Evolutionary conservation across 2,797 vertebrate species (phyloP).

Genomic region (Vespertilio murinus): DNA sequence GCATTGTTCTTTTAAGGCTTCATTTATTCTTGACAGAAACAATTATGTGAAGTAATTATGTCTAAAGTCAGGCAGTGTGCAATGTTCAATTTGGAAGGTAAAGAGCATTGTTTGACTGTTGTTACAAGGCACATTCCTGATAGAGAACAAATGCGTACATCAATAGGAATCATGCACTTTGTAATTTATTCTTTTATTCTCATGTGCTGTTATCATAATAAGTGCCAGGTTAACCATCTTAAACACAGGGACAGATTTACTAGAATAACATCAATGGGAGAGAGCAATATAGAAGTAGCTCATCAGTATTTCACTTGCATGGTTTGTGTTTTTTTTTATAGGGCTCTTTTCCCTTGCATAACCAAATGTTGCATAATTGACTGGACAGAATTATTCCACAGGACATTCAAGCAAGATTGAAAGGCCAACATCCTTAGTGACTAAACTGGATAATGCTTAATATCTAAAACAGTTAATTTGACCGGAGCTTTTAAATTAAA

Average conservation of each 20-base stretch:
- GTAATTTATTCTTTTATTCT: constrained; percentile 78
- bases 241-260: constrained; percentile 69
- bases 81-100: constrained; percentile 75
- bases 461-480: background rate
- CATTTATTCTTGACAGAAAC: constrained; percentile 84
- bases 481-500: background rate
- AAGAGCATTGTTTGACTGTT: constrained; percentile 73
- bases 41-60: constrained; percentile 84
- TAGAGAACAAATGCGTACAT: constrained; percentile 77
- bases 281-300: constrained; percentile 15
- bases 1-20: constrained; percentile 83
- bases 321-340: constrained; percentile 65
- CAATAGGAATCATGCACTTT: constrained; percentile 61
- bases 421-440: background rate
- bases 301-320: constrained; percentile 48
- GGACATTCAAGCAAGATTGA: background rate
- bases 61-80: constrained; percentile 76
- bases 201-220: constrained; percentile 68
- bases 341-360: constrained; percentile 45
- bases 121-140: constrained; percentile 59
- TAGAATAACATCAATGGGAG: constrained; percentile 34
- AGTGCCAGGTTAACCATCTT: constrained; percentile 66
- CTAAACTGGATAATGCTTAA: background rate
- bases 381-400: constrained; percentile 38
- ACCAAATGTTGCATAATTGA: constrained; percentile 59